phyloP scores from a whole-genome alignment of 2,113 vertebrate genomes.

The Pelecanus crispus region DNA sequence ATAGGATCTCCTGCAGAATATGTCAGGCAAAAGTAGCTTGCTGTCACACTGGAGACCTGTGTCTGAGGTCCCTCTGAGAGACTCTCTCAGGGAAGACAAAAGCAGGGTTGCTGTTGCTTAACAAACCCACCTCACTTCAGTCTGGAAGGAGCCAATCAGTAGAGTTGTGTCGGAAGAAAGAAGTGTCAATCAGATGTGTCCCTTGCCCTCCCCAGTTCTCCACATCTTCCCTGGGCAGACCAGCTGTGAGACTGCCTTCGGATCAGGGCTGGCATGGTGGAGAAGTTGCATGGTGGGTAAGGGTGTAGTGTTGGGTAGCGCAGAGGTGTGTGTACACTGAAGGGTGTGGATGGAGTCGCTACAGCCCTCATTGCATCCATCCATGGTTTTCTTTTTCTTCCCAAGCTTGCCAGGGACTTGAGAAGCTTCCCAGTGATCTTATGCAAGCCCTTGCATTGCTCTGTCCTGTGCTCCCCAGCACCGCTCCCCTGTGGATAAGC shows the following conservation, averaged over 20 bases:
- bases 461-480: fast-evolving
- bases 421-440: not conserved
- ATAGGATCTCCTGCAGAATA: not conserved
- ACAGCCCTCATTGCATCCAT: not conserved
- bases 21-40: not conserved
- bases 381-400: not conserved
- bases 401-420: not conserved
- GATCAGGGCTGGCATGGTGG: not conserved
- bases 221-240: not conserved
- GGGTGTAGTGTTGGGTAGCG: not conserved
- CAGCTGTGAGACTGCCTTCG: not conserved
- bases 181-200: not conserved
- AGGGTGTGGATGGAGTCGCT: not conserved
- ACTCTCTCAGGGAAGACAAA: not conserved
- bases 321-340: not conserved
- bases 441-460: not conserved
- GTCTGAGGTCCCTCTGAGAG: not conserved
- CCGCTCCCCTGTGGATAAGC: not conserved
- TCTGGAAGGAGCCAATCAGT: not conserved
- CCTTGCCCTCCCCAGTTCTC: not conserved
- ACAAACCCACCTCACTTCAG: not conserved
- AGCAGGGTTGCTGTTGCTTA: not conserved
- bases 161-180: not conserved
- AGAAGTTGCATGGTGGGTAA: fast-evolving
- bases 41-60: fast-evolving